Evolutionary conservation across 2,888 invertebrate species (phyloP).

Genomic region (Nowickia ferox): DNA sequence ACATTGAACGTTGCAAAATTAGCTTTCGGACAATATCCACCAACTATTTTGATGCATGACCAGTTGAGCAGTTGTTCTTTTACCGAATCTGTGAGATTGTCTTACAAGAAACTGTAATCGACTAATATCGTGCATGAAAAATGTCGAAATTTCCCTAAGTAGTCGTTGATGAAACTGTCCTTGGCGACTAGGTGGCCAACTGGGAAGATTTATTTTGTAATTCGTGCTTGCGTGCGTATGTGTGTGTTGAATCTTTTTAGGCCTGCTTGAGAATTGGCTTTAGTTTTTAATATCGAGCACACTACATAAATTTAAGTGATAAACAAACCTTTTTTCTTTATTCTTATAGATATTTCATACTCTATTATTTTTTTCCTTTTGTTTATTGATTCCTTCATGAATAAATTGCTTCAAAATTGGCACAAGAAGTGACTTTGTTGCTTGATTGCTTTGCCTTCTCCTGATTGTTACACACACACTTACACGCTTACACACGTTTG

Average conservation of each 20-base stretch:
- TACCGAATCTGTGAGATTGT: too few species aligned
- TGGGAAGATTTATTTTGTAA: too few species aligned
- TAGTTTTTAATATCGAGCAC: constrained; percentile 43
- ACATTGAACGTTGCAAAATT: too few species aligned
- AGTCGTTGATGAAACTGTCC: too few species aligned
- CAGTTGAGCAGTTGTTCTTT: too few species aligned
- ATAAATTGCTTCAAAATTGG: constrained; percentile 62
- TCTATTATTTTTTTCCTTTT: constrained; percentile 15
- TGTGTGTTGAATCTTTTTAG: not conserved
- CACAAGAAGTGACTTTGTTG: constrained; percentile 69
- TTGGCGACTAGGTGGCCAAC: too few species aligned
- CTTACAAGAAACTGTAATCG: too few species aligned
- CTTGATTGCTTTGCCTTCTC: constrained; percentile 37
- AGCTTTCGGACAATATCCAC: too few species aligned
- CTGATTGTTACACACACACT: not conserved
- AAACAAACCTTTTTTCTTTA: constrained; percentile 35
- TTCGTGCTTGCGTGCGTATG: not conserved
- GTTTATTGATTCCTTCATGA: constrained; percentile 20
- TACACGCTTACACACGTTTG: not conserved
- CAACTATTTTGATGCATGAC: too few species aligned
- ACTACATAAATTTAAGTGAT: constrained; percentile 65
- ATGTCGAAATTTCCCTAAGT: too few species aligned
- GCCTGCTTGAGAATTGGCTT: constrained; percentile 7
- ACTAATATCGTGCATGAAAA: too few species aligned
- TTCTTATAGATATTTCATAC: not conserved